Evolutionary conservation across 2,113 vertebrate genomes (phyloP).

Genomic region (Rhabdomys dilectus): DNA sequence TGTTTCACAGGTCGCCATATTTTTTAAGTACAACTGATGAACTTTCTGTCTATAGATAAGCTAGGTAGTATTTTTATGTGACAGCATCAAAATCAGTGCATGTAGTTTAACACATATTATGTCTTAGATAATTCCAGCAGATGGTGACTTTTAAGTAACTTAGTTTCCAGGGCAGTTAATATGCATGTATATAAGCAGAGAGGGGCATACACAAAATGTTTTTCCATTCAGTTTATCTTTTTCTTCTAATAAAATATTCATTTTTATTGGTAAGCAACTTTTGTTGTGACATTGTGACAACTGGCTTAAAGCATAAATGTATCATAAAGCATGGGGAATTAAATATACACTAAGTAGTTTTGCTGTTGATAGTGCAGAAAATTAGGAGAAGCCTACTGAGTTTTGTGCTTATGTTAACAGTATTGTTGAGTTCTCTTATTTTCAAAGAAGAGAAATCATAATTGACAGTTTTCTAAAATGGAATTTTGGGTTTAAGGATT

Average conservation of each 20-base stretch:
- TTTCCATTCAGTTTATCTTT: neutral
- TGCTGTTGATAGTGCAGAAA: neutral
- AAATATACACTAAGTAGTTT: neutral
- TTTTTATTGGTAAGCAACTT: constrained; percentile 18
- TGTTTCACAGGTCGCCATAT: neutral
- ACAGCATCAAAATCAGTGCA: neutral
- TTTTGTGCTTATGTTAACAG: neutral
- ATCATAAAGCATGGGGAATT: neutral
- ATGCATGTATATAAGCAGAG: accelerated
- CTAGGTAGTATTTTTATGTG: neutral
- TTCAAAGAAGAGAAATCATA: neutral
- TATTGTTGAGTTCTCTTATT: neutral
- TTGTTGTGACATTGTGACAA: neutral
- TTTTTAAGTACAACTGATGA: neutral
- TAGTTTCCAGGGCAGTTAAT: neutral
- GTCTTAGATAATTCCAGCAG: neutral
- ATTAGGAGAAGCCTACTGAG: neutral
- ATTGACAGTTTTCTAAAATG: neutral
- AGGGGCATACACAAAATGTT: neutral
- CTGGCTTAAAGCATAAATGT: neutral
- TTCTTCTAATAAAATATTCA: neutral
- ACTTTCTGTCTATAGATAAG: neutral
- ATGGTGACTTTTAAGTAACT: neutral
- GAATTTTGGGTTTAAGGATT: neutral
- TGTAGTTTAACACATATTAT: neutral